A percentile compares a stretch with the other conserved stretches of the same genome.
phyloP scores from a whole-genome alignment of 2,888 invertebrate genomes.

The Dryobotodes eremita region DNA sequence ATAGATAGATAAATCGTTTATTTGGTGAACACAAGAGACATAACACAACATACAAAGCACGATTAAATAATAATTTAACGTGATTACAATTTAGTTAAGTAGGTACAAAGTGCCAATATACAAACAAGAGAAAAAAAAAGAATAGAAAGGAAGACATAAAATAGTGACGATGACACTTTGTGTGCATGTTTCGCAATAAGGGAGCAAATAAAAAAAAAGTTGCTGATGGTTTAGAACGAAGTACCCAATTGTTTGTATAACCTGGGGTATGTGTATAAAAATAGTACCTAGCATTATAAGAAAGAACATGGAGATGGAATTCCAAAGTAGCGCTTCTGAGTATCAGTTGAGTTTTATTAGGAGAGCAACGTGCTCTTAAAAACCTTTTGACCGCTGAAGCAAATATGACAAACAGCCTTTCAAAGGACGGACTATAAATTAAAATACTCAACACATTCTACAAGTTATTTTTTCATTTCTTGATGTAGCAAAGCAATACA shows the following conservation, averaged over 20 bases:
- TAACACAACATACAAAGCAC: no score
- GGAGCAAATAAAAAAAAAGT: neutral
- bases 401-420: slow-evolving; percentile 10
- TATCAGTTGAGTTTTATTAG: neutral
- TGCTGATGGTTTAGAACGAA: neutral
- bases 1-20: no score
- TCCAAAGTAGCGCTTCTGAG: neutral
- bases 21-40: no score
- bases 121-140: no score
- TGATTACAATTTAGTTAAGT: no score
- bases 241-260: neutral
- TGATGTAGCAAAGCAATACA: slow-evolving; percentile 7
- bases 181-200: no score
- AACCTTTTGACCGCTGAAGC: neutral
- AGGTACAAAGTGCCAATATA: no score
- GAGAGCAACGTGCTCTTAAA: neutral
- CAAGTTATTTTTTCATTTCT: neutral
- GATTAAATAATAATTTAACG: no score
- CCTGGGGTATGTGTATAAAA: neutral
- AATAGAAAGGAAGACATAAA: no score
- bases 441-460: slow-evolving; percentile 4
- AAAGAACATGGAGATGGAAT: neutral
- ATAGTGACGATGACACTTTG: no score
- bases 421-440: neutral
- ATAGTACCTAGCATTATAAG: neutral